Evolutionary conservation across 2,888 invertebrate species (phyloP).

Genomic region (Lasioglossum marginatum): DNA sequence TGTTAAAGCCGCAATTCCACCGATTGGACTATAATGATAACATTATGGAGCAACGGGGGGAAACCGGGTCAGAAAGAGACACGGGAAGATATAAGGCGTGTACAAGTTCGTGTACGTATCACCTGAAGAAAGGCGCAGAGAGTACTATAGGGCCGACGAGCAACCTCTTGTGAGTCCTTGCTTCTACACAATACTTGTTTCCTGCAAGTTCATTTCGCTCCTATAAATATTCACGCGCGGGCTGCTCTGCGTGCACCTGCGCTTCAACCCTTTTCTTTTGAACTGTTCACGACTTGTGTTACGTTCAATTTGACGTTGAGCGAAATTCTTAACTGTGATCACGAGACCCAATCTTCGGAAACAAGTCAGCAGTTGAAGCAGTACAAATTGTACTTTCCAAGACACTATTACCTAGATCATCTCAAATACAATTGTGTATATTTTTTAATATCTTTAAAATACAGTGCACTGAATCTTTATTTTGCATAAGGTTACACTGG

Average conservation of each 20-base stretch:
- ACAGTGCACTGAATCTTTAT: too few relatives aligned
- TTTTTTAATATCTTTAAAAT: too few relatives aligned
- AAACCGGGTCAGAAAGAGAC: slow-evolving; percentile 11
- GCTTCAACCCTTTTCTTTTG: slow-evolving; percentile 27
- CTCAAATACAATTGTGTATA: too few relatives aligned
- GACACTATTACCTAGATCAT: too few relatives aligned
- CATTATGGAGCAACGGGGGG: slow-evolving; percentile 4
- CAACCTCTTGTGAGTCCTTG: slow-evolving; percentile 65
- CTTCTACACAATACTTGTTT: slow-evolving; percentile 57
- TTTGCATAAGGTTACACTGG: too few relatives aligned
- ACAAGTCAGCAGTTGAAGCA: background rate
- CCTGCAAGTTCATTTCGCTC: slow-evolving; percentile 70
- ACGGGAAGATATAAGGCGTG: slow-evolving; percentile 26
- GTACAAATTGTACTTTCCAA: too few relatives aligned
- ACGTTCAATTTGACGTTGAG: background rate
- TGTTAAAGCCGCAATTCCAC: background rate
- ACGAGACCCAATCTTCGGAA: background rate
- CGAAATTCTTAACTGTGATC: background rate
- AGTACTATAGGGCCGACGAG: slow-evolving; percentile 32
- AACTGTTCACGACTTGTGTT: slow-evolving; percentile 21
- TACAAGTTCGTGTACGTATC: slow-evolving; percentile 27
- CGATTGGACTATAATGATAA: background rate
- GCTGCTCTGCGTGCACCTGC: slow-evolving; percentile 19
- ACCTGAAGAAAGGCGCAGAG: slow-evolving; percentile 44
- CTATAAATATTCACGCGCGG: slow-evolving; percentile 73